Conservation (phyloP, 2,797 vertebrate species). For the Chelmon rostratus region DNA sequence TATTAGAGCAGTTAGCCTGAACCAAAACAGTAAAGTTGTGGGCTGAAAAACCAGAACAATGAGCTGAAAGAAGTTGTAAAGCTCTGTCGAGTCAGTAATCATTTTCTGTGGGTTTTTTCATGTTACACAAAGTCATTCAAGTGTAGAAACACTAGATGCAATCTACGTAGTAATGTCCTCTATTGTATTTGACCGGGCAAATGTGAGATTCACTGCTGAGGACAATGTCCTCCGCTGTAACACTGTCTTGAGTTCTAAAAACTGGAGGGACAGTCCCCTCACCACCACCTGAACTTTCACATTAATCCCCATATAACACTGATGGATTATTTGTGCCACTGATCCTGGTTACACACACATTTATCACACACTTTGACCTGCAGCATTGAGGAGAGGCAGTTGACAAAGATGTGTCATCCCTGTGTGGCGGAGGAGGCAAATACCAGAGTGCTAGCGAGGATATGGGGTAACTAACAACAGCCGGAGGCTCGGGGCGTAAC, state of each 20-base stretch:
- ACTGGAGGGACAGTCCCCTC: background rate
- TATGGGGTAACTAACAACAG: slow-evolving; percentile 82
- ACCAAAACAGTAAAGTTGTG: background rate
- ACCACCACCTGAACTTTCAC: slow-evolving; percentile 65
- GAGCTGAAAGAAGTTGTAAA: background rate
- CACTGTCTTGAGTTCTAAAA: slow-evolving; percentile 33
- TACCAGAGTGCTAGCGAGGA: slow-evolving; percentile 71
- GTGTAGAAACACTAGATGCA: background rate
- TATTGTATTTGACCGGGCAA: background rate
- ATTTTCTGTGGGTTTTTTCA: background rate
- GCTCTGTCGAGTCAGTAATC: background rate
- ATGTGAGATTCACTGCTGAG: background rate
- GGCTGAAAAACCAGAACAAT: background rate
- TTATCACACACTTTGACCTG: slow-evolving; percentile 47
- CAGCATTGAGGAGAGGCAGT: slow-evolving; percentile 19
- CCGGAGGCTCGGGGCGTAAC: slow-evolving; percentile 72
- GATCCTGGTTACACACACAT: slow-evolving; percentile 45
- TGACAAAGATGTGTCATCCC: slow-evolving; percentile 53
- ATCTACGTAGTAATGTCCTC: background rate
- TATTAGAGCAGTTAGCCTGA: no score
- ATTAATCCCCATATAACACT: slow-evolving; percentile 67
- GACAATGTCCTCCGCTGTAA: slow-evolving; percentile 15
- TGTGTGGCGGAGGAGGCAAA: slow-evolving; percentile 61
- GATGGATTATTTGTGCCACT: slow-evolving; percentile 49
- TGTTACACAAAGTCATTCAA: no score